These are phyloP conservation scores for Cavia porcellus DNA, from an alignment of 2,113 vertebrate species.

Conservation along the genomic window DNA sequence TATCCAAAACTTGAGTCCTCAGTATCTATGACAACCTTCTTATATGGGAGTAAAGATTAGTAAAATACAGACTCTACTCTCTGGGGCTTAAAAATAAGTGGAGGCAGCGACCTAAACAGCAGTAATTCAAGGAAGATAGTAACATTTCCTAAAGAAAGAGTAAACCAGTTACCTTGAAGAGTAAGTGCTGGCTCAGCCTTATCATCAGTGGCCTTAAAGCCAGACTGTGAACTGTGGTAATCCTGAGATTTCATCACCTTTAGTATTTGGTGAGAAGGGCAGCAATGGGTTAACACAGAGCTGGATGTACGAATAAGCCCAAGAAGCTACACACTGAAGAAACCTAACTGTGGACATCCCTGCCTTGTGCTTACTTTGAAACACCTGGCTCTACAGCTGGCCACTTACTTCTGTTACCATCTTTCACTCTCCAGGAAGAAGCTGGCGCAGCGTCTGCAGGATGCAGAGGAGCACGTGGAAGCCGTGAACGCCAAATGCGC, in stretches of 20 bases:
- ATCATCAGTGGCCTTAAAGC: background rate
- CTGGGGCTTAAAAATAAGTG: slow-evolving; percentile 15
- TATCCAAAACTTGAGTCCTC: slow-evolving; percentile 1
- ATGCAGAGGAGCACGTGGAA: slow-evolving; percentile 92
- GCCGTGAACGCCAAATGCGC: slow-evolving; percentile 93
- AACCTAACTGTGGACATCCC: background rate
- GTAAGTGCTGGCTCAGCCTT: background rate
- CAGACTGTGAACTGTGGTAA: background rate
- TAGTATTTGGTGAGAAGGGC: background rate
- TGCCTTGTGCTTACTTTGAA: background rate
- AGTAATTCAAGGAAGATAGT: slow-evolving; percentile 10
- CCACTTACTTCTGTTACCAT: background rate
- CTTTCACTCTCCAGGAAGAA: slow-evolving; percentile 72
- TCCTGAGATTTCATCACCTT: background rate
- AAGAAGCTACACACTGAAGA: background rate
- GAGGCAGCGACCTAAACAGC: background rate
- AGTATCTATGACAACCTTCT: background rate
- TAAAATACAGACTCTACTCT: background rate
- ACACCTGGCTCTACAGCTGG: background rate
- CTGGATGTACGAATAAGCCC: background rate
- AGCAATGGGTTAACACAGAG: background rate
- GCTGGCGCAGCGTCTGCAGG: slow-evolving; percentile 93
- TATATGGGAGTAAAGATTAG: background rate
- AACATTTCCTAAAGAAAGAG: background rate
- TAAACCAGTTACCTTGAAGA: background rate